Base-by-base conservation (phyloP, 2,888 invertebrate genomes). In the Tricholauxania praeusta region DNA sequence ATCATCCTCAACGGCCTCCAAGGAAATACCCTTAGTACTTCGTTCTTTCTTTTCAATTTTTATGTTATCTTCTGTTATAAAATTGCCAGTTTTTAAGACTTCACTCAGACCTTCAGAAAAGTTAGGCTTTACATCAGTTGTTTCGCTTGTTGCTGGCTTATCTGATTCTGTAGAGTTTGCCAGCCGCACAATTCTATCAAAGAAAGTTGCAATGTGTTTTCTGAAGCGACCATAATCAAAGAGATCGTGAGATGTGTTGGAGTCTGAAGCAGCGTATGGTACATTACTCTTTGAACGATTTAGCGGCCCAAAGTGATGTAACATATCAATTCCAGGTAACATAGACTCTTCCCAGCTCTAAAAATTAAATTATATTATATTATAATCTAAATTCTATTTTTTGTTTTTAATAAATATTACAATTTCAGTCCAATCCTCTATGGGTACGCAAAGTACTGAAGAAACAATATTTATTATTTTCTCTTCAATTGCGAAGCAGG, bases 341-440 rank as follows among this genome's bases (percentile, higher is more conserved):
- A 86, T 82, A 10, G 85, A 83, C 75, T 87, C 85, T 74, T 87
- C 87, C 88, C 87, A 87, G 72, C 83, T 86, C 88, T 87, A 57
- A 2, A 32, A 47, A 53, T 48, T 15, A 19, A 62, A 66, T n/a
- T 7, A 10, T 39, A 39, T 19, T 19, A 66, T 52, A 66, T 52
- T 22, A 28, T 1, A 17, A 48, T 47, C 7, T 19, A 7, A 6
- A 7, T 62, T 8, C 4, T 17, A 51, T 4, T 4, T 48, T 66
- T 7, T 10, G 39, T 39, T 10, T 3, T 39, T 39, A 39, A 39
- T 4, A 10, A 39, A 39, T 22, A 69, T 76, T 76, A 85, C 87
- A 80, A 83, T 55, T 76, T 87, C 86, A 0, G 84, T 82, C 86
- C 87, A 87, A 77, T 88, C 87, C 72, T 85, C 84, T 1, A 83